Evolutionary conservation across 2,113 vertebrate genomes (phyloP), one percentile per base, ranked within the genome.

Genomic region (Hippocampus barbouri): DNA sequence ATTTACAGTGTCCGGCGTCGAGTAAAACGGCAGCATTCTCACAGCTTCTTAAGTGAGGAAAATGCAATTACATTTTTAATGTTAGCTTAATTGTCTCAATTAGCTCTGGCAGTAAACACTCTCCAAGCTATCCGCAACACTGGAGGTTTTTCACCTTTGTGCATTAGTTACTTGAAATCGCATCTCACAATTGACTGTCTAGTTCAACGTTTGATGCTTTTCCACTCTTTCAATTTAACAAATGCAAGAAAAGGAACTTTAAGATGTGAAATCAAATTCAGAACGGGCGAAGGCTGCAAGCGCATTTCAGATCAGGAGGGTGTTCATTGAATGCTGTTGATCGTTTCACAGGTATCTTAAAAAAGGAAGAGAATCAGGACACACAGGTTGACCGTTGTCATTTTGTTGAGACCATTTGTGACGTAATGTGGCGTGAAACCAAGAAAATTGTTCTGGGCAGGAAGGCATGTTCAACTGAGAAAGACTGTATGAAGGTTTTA

Each of bases 171-270:
- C 40, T 63, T 63, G 8, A 63, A 38, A 68, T 23, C 30, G 68
- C 64, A 53, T 64, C 82, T 60, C 74, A 81, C 78, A 77, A 76
- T 78, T 60, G 74, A 77, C 54, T 69, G 47, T 77, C 75, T 80
- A 3, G 25, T 76, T 80, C 68, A 76, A 72, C 25, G 62, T 62
- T 38, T 38, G 62, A 45, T 69, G 76, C 78, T 83, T 84, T 76
- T 77, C 79, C 51, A 72, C 70, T 59, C 68, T 47, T 71, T 54
- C 83, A 70, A 85, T 78, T 85, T 66, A 70, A 84, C 80, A 75
- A 86, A 79, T 57, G 68, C 71, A 45, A 69, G 57, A 73, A 78
- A 84, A 86, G 76, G 1, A 70, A 83, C 75, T 76, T 74, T 70
- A 73, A 72, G 41, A 53, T n/a, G 10, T 21, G 12, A 51, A 51